Evolutionary conservation across 64 coral and sea anemone genomes (phyloP).

Genomic region (Porites australiensis): DNA sequence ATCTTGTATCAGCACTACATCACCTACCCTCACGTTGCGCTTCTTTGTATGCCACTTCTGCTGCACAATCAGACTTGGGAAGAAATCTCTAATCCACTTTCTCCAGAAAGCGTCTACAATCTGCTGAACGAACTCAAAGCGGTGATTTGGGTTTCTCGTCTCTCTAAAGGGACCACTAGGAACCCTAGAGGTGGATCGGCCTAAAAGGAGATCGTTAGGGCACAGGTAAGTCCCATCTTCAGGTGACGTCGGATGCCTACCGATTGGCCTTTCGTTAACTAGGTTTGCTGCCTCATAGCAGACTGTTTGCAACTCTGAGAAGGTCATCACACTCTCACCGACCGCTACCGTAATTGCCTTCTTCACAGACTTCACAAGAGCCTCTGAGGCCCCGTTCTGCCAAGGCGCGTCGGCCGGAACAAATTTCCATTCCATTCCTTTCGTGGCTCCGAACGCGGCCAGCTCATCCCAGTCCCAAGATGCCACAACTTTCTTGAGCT

Average conservation of each 20-base stretch:
- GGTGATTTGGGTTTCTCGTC: background rate
- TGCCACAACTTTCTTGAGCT: too few species aligned
- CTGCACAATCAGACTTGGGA: slow-evolving; percentile 20
- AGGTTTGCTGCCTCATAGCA: slow-evolving; percentile 61
- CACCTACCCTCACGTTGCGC: slow-evolving; percentile 4
- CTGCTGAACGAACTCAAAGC: slow-evolving; percentile 60
- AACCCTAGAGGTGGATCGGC: slow-evolving; percentile 30
- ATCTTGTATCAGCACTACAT: slow-evolving; percentile 61
- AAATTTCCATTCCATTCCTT: too few species aligned
- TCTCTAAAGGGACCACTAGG: slow-evolving; percentile 60
- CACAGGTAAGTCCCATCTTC: slow-evolving; percentile 55
- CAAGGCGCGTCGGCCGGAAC: background rate
- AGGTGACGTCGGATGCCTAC: slow-evolving; percentile 5
- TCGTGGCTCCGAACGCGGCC: too few species aligned
- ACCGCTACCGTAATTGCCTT: slow-evolving; percentile 48
- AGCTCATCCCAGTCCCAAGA: too few species aligned
- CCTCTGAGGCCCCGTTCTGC: slow-evolving; percentile 64
- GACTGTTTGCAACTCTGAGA: slow-evolving; percentile 63
- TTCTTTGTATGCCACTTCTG: slow-evolving; percentile 51
- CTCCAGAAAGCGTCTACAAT: slow-evolving; percentile 54
- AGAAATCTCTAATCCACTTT: slow-evolving; percentile 46
- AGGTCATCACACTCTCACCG: slow-evolving; percentile 39
- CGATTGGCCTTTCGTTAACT: slow-evolving; percentile 64
- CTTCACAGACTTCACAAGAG: slow-evolving; percentile 64
- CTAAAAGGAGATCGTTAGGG: slow-evolving; percentile 55